These are phyloP conservation scores for Cyanoderma ruficeps DNA, from an alignment of 2,113 vertebrate species.

Conservation along the genomic window DNA sequence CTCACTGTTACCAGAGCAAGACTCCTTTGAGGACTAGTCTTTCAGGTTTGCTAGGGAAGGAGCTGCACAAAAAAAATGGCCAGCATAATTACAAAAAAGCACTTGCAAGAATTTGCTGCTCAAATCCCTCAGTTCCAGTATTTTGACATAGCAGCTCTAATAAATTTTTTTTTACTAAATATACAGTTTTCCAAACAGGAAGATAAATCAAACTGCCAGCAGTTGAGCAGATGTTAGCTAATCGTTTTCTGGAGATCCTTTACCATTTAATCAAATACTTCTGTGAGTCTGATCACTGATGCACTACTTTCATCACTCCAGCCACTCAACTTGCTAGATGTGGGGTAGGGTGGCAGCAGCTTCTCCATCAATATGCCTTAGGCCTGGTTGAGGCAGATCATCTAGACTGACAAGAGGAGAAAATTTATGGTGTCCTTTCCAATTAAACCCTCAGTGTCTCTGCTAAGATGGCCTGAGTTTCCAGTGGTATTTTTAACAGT, in stretches of 20 bases:
- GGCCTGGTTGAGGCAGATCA: neutral
- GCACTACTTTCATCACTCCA: neutral
- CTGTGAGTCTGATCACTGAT: neutral
- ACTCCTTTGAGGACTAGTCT: neutral
- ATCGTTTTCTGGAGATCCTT: neutral
- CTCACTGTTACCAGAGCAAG: neutral
- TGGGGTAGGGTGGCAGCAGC: neutral
- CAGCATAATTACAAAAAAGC: neutral
- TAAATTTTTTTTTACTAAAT: neutral
- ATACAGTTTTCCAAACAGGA: neutral
- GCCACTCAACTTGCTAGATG: neutral
- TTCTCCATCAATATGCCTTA: neutral
- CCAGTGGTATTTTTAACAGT: neutral
- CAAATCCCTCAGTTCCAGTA: neutral
- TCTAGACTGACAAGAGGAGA: neutral
- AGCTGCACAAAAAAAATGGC: neutral
- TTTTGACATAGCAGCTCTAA: neutral
- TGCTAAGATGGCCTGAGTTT: neutral
- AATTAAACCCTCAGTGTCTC: neutral
- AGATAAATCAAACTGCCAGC: neutral
- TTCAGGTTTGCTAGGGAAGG: neutral
- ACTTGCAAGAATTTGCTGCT: neutral
- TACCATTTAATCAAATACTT: neutral
- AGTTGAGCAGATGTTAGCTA: constrained; percentile 1
- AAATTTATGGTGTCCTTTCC: constrained; percentile 17